These are phyloP conservation scores for Orchesellides sinensis DNA, from an alignment of 2,888 invertebrate species.

Conservation along the genomic window DNA sequence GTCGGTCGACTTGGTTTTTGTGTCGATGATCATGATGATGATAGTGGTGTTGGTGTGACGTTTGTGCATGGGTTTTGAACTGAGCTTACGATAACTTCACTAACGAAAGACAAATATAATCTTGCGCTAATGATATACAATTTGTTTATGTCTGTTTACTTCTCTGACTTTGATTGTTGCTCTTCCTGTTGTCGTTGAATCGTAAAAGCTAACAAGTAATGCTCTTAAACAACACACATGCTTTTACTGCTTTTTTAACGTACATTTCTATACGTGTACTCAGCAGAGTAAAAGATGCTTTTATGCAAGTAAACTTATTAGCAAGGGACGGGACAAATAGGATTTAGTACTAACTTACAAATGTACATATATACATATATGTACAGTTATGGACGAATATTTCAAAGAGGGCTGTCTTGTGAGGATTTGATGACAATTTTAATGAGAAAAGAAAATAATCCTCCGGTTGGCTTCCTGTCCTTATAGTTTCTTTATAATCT, in stretches of 20 bases:
- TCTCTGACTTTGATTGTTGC: neutral
- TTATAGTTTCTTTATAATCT: no score
- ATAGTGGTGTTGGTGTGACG: no score
- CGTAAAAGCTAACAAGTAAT: neutral
- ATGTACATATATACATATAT: no score
- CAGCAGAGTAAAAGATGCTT: neutral
- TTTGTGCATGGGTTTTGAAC: no score
- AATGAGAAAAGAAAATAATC: neutral
- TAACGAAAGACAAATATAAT: neutral
- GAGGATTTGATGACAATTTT: neutral
- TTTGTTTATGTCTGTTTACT: neutral
- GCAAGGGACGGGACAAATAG: neutral
- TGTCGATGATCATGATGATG: no score
- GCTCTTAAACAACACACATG: neutral
- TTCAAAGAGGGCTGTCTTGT: neutral
- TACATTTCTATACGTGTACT: no score
- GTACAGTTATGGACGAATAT: no score
- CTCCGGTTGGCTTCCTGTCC: no score
- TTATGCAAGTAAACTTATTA: neutral
- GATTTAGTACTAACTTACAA: no score
- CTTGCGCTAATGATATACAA: neutral
- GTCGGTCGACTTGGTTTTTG: no score
- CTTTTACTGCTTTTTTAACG: neutral
- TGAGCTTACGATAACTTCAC: neutral
- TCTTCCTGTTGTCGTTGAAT: neutral